Percentiles rank a stretch among this genome's conserved stretches.
Conservation (phyloP, 2,113 vertebrate species). For the Raja brachyura region DNA sequence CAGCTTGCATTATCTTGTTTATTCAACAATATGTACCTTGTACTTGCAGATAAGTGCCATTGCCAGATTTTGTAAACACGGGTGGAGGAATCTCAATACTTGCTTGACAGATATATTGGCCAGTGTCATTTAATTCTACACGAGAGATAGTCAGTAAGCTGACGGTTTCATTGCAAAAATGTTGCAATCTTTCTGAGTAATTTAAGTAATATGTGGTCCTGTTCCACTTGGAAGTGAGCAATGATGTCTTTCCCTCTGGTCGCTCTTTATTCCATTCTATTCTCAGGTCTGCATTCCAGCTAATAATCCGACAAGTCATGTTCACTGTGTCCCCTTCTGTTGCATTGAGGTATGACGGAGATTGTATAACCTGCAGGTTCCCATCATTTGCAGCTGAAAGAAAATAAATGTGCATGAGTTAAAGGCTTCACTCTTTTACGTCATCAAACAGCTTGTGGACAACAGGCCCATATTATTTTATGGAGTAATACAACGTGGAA, state of each 20-base stretch:
- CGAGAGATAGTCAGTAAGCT: not conserved
- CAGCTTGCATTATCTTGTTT: not conserved
- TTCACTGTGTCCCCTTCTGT: slow-evolving; percentile 36
- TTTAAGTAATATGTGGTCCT: not conserved
- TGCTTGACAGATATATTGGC: slow-evolving; percentile 46
- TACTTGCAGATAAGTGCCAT: slow-evolving; percentile 41
- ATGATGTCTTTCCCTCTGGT: rapidly evolving
- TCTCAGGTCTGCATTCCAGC: not conserved
- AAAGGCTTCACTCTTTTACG: not conserved
- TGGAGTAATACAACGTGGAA: too few relatives aligned
- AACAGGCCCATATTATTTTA: not conserved
- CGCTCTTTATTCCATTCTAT: slow-evolving; percentile 43
- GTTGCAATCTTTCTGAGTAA: not conserved
- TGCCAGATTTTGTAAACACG: rapidly evolving
- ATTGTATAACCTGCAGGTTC: not conserved
- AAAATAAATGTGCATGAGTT: not conserved
- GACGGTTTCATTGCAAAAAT: rapidly evolving
- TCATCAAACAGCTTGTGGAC: not conserved
- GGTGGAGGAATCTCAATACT: slow-evolving; percentile 40
- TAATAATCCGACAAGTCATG: slow-evolving; percentile 45
- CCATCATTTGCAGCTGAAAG: not conserved
- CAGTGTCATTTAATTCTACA: not conserved
- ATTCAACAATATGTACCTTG: slow-evolving; percentile 47
- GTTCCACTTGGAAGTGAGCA: not conserved
- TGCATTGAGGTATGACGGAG: not conserved